A percentile compares a stretch with the other conserved stretches of the same genome.
phyloP scores from a whole-genome alignment of 2,113 vertebrate species.

The Larimichthys polyactis region DNA sequence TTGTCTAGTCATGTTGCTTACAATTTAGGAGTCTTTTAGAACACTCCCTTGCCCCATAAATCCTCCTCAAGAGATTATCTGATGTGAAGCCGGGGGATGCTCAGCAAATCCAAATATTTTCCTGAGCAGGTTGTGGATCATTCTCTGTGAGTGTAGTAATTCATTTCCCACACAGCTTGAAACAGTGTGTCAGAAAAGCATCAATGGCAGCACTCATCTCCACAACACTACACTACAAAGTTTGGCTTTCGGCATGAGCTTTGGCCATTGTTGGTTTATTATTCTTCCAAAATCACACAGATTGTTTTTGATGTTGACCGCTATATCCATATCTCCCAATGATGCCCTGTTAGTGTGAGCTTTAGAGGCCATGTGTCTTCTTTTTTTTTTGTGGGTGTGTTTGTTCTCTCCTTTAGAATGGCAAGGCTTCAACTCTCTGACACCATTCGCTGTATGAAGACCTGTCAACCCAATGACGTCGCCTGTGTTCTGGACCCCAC shows the following conservation, averaged over 20 bases:
- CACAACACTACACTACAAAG: slow-evolving; percentile 64
- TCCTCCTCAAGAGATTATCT: slow-evolving; percentile 83
- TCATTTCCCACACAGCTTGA: slow-evolving; percentile 74
- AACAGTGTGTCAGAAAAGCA: slow-evolving; percentile 70
- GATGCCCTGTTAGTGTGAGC: slow-evolving; percentile 64
- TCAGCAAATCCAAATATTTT: slow-evolving; percentile 86
- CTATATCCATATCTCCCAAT: slow-evolving; percentile 58
- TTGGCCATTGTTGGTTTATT: slow-evolving; percentile 73
- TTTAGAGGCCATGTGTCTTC: slow-evolving; percentile 44
- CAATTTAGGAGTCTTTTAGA: slow-evolving; percentile 84
- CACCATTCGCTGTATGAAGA: slow-evolving; percentile 92
- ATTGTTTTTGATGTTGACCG: slow-evolving; percentile 72
- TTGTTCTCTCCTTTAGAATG: slow-evolving; percentile 69
- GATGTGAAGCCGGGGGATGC: slow-evolving; percentile 79
- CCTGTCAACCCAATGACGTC: slow-evolving; percentile 88
- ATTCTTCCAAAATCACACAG: slow-evolving; percentile 65
- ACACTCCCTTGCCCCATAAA: slow-evolving; percentile 83
- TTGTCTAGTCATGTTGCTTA: slow-evolving; percentile 82
- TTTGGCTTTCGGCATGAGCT: slow-evolving; percentile 62
- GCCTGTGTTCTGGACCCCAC: slow-evolving; percentile 89
- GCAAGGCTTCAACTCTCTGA: slow-evolving; percentile 87
- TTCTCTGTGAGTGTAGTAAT: slow-evolving; percentile 76
- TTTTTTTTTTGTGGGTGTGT: slow-evolving; percentile 29
- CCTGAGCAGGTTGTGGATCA: slow-evolving; percentile 83
- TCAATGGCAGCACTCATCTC: slow-evolving; percentile 69